Base-by-base conservation (phyloP, 2,113 vertebrate species). In the Dicrurus megarhynchus region DNA sequence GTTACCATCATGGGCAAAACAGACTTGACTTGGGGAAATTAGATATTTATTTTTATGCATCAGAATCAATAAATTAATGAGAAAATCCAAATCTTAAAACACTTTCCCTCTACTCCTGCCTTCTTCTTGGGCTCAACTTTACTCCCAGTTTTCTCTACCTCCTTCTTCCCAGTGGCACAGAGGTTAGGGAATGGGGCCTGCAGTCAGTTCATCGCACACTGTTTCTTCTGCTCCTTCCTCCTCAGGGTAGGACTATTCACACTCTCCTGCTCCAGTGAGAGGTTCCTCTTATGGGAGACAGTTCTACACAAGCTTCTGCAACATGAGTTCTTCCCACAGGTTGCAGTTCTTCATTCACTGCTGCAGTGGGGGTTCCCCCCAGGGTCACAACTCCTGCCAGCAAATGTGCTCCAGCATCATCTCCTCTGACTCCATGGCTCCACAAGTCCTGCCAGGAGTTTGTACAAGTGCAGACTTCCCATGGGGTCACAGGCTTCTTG, bases 131-230 rank as follows among this genome's bases (percentile, higher is more conserved):
- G 15, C 42, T 83, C 13, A 67, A 26, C 16, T 50, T 61, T 16
- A 18, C 24, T 61, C 21, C 19, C 9, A 5, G 28, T 42, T 86
- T 39, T 75, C 39, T 81, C 44, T 35, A 7, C 5, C 6, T 85
- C 9, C 12, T 76, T 35, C 23, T 5, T 3, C 1, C 1, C 4
- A n/a, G 14, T 2, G 4, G 3, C 9, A 7, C 14, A 76, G 27
- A 22, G 17, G 3, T 17, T 5, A 2, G 11, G 11, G 11, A 49
- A 70, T 49, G n/a, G 22, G 8, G 5, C 2, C 28, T 70, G 26
- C 1, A 3, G 16, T 64, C n/a, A 30, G 13, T 59, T 52, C 18
- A 69, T 64, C 56, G 33, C 13, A 32, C 3, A 2, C 8, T 12
- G 2, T 26, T 9, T 35, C 65, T 67, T 47, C 26, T 4, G 0